A percentile compares a stretch with the other conserved stretches of the same genome.
phyloP scores from a whole-genome alignment of 2,888 invertebrate species.

The Mesorhabditis sp. region DNA sequence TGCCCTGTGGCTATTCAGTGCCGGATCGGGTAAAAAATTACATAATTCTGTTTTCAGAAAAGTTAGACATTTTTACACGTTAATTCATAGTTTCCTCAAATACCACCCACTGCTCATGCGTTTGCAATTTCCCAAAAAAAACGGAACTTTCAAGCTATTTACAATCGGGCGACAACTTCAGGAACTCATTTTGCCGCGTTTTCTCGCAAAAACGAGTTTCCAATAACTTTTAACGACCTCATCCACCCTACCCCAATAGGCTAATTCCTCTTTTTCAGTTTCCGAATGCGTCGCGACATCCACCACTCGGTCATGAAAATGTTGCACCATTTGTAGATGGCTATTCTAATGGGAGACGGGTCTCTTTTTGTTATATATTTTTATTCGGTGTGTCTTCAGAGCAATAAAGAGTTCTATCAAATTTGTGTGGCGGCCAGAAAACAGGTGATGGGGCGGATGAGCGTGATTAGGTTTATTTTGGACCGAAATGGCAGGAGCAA shows the following conservation, averaged over 20 bases:
- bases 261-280: background rate
- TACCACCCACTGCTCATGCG: background rate
- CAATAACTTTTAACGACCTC: too few relatives aligned
- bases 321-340: background rate
- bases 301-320: conserved; percentile 19
- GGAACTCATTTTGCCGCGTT: too few relatives aligned
- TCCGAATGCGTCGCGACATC: conserved; percentile 30
- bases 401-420: background rate
- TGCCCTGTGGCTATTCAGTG: conserved; percentile 7
- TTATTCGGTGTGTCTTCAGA: background rate
- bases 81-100: background rate
- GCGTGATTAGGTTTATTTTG: too few relatives aligned
- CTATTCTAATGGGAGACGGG: background rate
- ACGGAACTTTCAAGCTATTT: too few relatives aligned
- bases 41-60: too few relatives aligned
- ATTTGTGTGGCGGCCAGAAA: background rate
- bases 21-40: background rate
- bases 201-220: too few relatives aligned
- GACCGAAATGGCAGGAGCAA: too few relatives aligned
- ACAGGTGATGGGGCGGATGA: too few relatives aligned
- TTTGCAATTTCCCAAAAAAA: background rate
- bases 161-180: too few relatives aligned
- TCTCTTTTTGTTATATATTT: background rate
- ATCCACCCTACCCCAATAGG: too few relatives aligned
- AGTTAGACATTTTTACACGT: too few relatives aligned